Conservation (phyloP, 1,140 invertebrate genomes). For the Brachionus paranguensis region DNA sequence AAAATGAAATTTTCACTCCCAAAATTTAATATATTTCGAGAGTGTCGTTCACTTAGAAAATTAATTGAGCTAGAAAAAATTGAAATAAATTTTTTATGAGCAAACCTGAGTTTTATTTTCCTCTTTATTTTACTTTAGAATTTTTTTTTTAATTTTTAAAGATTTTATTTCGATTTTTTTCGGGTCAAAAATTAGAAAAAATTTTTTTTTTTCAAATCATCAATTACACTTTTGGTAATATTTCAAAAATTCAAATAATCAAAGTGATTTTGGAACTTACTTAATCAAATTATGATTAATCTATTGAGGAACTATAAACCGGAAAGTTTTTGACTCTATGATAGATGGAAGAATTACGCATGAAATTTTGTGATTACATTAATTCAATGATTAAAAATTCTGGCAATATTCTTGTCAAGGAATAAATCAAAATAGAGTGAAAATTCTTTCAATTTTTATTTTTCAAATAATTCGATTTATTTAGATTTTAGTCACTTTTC, state of each 20-base stretch:
- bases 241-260: not conserved
- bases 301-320: not conserved
- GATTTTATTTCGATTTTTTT: too few species aligned
- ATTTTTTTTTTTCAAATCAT: too few species aligned
- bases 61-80: not conserved
- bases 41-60: not conserved
- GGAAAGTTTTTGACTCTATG: not conserved
- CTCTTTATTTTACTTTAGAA: too few species aligned
- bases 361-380: not conserved
- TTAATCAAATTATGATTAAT: not conserved
- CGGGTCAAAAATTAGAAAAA: too few species aligned
- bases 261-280: not conserved
- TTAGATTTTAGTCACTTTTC: not conserved
- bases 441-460: not conserved
- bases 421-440: not conserved
- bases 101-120: too few species aligned
- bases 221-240: not conserved
- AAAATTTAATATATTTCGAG: not conserved
- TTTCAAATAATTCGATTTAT: not conserved
- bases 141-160: too few species aligned
- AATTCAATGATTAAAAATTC: not conserved
- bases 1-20: not conserved
- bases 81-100: too few species aligned
- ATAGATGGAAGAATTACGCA: not conserved
- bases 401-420: not conserved